Percentiles rank a stretch among this genome's conserved stretches.
These are phyloP conservation scores for Heteromurus nitidus DNA, from an alignment of 2,888 invertebrate species.

Conservation along the genomic window DNA sequence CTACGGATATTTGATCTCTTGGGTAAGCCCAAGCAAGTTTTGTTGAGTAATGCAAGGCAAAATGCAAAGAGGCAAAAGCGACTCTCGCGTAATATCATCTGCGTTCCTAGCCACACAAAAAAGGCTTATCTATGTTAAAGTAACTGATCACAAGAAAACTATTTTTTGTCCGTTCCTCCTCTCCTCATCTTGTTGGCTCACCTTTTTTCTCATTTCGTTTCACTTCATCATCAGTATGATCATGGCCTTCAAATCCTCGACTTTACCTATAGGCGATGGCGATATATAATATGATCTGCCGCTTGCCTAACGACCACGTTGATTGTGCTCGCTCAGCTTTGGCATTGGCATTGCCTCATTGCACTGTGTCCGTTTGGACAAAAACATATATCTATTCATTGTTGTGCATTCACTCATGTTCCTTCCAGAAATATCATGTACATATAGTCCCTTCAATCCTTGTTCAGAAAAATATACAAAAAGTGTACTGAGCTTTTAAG, in stretches of 20 bases:
- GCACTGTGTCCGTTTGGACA: constrained; percentile 15
- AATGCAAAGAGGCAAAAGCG: too few relatives aligned
- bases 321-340: too few relatives aligned
- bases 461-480: constrained; percentile 18
- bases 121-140: constrained; percentile 35
- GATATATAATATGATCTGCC: constrained; percentile 22
- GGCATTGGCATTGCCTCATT: constrained; percentile 30
- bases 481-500: constrained; percentile 5
- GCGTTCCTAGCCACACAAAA: background rate
- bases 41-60: background rate
- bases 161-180: constrained; percentile 52
- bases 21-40: too few relatives aligned
- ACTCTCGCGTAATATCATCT: too few relatives aligned
- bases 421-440: too few relatives aligned
- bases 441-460: too few relatives aligned
- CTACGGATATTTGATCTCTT: constrained; percentile 19
- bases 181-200: constrained; percentile 16
- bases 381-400: background rate
- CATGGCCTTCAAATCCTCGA: constrained; percentile 58
- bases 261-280: constrained; percentile 44
- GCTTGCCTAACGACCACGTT: constrained; percentile 12
- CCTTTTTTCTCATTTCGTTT: constrained; percentile 47
- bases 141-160: constrained; percentile 46
- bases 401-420: background rate
- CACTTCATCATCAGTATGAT: constrained; percentile 46